Evolutionary conservation across 2,113 vertebrate genomes (phyloP), one percentile per base, ranked within the genome.

Genomic region (Rhadina sibilatrix): DNA sequence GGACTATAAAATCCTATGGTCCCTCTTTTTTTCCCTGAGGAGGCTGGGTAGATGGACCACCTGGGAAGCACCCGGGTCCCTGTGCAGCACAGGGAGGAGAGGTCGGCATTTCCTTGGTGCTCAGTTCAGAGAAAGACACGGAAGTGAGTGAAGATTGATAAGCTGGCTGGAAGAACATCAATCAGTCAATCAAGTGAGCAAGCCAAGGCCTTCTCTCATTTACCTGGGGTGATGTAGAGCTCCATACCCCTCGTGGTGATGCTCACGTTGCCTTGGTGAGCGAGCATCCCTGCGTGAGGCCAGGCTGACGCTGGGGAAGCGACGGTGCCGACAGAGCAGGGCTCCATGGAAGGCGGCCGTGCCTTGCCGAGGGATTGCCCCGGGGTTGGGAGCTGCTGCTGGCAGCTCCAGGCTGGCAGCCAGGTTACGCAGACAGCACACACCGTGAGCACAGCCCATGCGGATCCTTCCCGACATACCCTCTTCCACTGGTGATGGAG

Each of bases 281-380:
- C 44, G 22, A 15, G 31, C 37, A 38, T 5, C 31, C 35, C 35
- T 3, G 8, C 2, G 6, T 5, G 6, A 75, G 70, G 24, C 56
- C 53, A n/a, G 44, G 44, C 53, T 46, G n/a, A 9, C 0, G 0
- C 31, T 13, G 50, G 30, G 56, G 82, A 63, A 38, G n/a, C 0
- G 1, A 3, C 0, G 0, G 28, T 13, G 46, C 8, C 0, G 0
- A 3, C 25, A 17, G 72, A 70, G 12, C 47, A 15, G 46, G 33
- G 46, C 56, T 63, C 42, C 1, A 0, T 12, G 35, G 27, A 46
- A 65, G 57, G 53, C 30, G 5, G 0, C 52, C 0, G 7, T 75
- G 65, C 28, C 47, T 78, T 71, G 61, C 27, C 3, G 0, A 88
- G 30, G 18, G 40, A 49, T 82, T 47, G 40, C 70, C 50, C 71